Evolutionary conservation across 2,113 vertebrate species (phyloP), one percentile per base, ranked within the genome.

Genomic region (Thunnus maccoyii): DNA sequence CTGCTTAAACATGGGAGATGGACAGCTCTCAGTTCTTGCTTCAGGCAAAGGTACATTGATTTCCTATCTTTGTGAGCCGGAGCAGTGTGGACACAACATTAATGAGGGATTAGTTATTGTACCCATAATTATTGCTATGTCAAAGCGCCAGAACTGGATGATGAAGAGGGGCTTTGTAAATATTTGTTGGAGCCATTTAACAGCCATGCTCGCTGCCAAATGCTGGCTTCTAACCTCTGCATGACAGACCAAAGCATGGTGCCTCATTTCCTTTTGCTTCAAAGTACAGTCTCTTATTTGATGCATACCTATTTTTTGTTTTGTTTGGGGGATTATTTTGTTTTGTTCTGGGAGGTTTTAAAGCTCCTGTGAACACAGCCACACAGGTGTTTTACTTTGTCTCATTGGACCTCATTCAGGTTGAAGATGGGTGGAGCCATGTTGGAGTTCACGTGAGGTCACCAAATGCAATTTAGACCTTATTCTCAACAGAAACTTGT

Each of bases 91-190:
- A 82, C 72, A 54, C 76, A 52, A 84, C 74, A 87, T 89, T 91
- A 92, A 88, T 82, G 83, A 87, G 76, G 78, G 82, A 91, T 92
- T 91, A 84, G 60, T 80, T 77, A 81, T 83, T 88, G 85, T 85
- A 65, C 65, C 71, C 46, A 22, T 82, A 72, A 87, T 88, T 20
- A 76, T 62, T 72, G 54, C 51, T 62, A n/a, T 86, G 89, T 92
- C 84, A 86, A 85, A 83, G 78, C 13, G 30, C 52, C 68, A 54
- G 41, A 76, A 80, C 15, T 61, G 32, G 54, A 54, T 70, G 80
- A 87, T 77, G 65, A 79, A 84, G 57, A 67, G 55, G 44, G 41
- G 67, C 73, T 79, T 76, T 88, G 81, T 69, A 80, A 88, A 85
- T 88, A 86, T 87, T 86, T 75, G 46, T 46, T 76, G n/a, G 67